A percentile compares a stretch with the other conserved stretches of the same genome.
These are phyloP conservation scores for Agrochola lychnidis DNA, from an alignment of 2,888 invertebrate genomes.

Conservation along the genomic window DNA sequence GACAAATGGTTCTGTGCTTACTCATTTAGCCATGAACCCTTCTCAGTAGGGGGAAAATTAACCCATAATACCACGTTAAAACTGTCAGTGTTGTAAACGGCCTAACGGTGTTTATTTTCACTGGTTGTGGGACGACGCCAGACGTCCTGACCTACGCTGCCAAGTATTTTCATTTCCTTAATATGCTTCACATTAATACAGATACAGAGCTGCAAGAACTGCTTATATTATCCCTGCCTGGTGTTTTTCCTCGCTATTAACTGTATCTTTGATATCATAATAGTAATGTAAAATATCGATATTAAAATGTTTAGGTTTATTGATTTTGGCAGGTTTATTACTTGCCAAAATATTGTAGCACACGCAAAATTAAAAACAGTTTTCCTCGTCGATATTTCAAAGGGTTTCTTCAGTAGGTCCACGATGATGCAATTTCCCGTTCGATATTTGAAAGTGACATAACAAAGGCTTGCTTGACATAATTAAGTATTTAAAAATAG, in stretches of 20 bases:
- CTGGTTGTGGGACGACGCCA: slow-evolving; percentile 62
- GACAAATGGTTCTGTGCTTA: background rate
- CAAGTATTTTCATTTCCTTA: slow-evolving; percentile 68
- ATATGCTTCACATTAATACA: slow-evolving; percentile 55
- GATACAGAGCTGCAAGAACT: slow-evolving; percentile 6
- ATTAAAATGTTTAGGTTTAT: slow-evolving; percentile 9
- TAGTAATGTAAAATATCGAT: slow-evolving; percentile 25
- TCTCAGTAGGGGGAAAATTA: background rate
- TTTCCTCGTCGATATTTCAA: background rate
- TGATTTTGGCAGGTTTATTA: slow-evolving; percentile 5
- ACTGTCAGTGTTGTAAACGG: slow-evolving; percentile 43
- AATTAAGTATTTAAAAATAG: slow-evolving; percentile 5
- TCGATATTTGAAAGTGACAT: slow-evolving; percentile 24
- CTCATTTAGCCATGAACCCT: background rate
- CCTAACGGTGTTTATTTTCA: slow-evolving; percentile 64
- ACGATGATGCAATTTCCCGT: background rate
- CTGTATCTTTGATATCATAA: slow-evolving; percentile 5
- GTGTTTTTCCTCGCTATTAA: slow-evolving; percentile 30
- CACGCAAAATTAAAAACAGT: background rate
- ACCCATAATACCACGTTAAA: background rate
- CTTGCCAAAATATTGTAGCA: background rate
- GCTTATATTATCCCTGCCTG: slow-evolving; percentile 29
- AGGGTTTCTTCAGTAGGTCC: background rate
- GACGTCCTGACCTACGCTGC: slow-evolving; percentile 69
- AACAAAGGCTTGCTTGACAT: background rate